These are phyloP conservation scores for Philopedon plagiatum DNA, from an alignment of 2,888 invertebrate species.

Conservation along the genomic window DNA sequence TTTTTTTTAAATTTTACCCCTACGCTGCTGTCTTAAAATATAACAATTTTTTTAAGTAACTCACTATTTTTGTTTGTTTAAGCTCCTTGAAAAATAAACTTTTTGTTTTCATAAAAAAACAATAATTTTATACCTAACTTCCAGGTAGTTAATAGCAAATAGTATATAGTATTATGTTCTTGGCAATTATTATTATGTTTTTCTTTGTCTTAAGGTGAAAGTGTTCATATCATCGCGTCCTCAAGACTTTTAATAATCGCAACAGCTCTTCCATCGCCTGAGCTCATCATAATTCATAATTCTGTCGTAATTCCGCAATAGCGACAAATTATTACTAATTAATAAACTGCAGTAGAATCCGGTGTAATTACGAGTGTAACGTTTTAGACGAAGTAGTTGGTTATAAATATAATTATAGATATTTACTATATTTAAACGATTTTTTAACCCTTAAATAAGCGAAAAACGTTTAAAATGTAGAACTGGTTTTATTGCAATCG, in stretches of 20 bases:
- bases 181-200: constrained; percentile 21
- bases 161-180: constrained; percentile 3
- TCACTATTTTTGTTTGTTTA: too few relatives aligned
- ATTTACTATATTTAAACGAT: too few relatives aligned
- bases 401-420: too few relatives aligned
- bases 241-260: constrained; percentile 31
- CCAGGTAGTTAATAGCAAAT: constrained; percentile 3
- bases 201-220: constrained; percentile 39
- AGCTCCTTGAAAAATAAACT: too few relatives aligned
- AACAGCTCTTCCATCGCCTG: constrained; percentile 38
- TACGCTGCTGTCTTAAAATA: too few relatives aligned
- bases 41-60: too few relatives aligned
- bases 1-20: too few relatives aligned
- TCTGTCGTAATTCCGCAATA: constrained; percentile 34
- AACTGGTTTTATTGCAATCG: too few relatives aligned
- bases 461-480: too few relatives aligned
- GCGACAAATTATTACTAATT: constrained; percentile 37
- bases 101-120: background rate
- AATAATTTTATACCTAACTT: background rate
- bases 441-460: too few relatives aligned
- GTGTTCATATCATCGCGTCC: constrained; percentile 33
- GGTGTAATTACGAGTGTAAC: constrained; percentile 10
- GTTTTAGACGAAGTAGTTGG: too few relatives aligned
- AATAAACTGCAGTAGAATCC: constrained; percentile 26
- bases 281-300: constrained; percentile 24